Conservation (phyloP, 1,140 invertebrate species). For the Ooceraea biroi region DNA sequence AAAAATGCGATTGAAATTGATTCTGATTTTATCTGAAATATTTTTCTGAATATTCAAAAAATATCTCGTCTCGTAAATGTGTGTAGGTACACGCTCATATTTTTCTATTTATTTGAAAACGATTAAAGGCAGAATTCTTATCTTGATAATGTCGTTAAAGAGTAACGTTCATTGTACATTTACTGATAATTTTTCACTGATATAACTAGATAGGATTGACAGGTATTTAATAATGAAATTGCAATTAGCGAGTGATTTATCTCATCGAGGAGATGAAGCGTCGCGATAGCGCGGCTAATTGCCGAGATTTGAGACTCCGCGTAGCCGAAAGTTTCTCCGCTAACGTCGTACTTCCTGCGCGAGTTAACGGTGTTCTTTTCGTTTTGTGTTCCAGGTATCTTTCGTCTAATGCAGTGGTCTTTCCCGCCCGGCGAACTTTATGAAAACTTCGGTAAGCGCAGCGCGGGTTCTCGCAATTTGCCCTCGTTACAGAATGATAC, state of each 20-base stretch:
- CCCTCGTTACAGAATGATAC: constrained; percentile 63
- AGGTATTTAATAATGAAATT: constrained; percentile 47
- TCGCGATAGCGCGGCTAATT: constrained; percentile 59
- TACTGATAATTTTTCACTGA: no score
- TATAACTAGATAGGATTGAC: background rate
- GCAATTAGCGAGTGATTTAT: constrained; percentile 48
- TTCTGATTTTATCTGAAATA: background rate
- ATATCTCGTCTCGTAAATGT: background rate
- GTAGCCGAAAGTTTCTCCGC: constrained; percentile 43
- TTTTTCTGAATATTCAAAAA: background rate
- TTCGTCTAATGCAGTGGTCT: constrained; percentile 62
- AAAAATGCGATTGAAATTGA: background rate
- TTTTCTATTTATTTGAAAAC: background rate
- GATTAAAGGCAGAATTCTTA: no score
- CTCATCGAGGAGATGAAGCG: constrained; percentile 38
- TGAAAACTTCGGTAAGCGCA: constrained; percentile 68
- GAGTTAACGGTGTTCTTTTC: constrained; percentile 50
- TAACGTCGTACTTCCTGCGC: constrained; percentile 35
- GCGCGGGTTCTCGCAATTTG: constrained; percentile 64
- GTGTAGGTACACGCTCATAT: background rate
- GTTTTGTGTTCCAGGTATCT: constrained; percentile 64
- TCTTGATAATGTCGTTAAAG: background rate
- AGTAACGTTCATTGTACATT: background rate
- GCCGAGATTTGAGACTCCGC: constrained; percentile 46
- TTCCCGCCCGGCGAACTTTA: constrained; percentile 55